Base-by-base conservation (phyloP, 2,888 invertebrate species). In the Apotomis turbidana region DNA sequence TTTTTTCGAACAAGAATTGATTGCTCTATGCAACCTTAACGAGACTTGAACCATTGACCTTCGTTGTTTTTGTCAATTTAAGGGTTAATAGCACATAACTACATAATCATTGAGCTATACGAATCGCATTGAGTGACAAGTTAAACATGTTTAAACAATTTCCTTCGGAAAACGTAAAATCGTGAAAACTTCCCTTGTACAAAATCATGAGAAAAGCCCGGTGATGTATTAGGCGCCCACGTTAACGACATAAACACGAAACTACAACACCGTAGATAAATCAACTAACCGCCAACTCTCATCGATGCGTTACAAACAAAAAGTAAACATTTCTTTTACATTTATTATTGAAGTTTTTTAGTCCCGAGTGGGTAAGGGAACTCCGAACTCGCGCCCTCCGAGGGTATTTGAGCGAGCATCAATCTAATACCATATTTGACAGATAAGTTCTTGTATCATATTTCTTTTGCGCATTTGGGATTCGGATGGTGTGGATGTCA, bases 341-440 rank as follows among this genome's bases (percentile, higher is more conserved):
- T 83, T 82, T 82, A 79, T 83, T 80, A 79, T 76, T 73, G 69
- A 83, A 83, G 76, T 81, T 83, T 79, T 74, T 73, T 38, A 71
- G 64, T 79, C 82, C 82, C 83, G 46, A 62, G 77, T 79, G 83
- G 80, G 76, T 78, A 73, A 74, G 74, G 76, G 70, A 75, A 78
- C 77, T 76, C 78, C 75, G 74, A 78, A 75, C 76, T 73, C 70
- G 67, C 71, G 74, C 77, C 83, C 82, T 74, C 67, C n/a, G 82
- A 78, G 85, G 79, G 78, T 81, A 75, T 80, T 78, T 76, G 77
- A 62, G 68, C 68, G 76, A 81, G 78, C 87, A 87, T 87, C 87
- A 86, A 87, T 87, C 87, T 84, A 78, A 79, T 79, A 82, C 78
- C 81, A 80, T 78, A 80, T 81, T 83, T 84, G 87, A 85, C 86